Evolutionary conservation across 2,113 vertebrate genomes (phyloP), one percentile per base, ranked within the genome.

Genomic region (Mus pahari): DNA sequence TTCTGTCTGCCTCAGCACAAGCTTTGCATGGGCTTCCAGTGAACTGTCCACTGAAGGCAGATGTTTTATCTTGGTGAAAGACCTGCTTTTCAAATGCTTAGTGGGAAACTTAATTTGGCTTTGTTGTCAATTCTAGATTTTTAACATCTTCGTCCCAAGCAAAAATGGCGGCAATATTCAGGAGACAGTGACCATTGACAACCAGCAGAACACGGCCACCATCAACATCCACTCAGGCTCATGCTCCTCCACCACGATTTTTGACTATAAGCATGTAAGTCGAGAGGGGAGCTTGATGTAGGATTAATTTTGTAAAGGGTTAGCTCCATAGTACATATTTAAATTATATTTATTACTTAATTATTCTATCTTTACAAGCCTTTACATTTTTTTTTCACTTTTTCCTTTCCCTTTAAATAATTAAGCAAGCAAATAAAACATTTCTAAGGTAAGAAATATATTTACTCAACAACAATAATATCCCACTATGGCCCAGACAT

Each of bases 251-350:
- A 98, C 98, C 2, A 98, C 97, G 0, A 89, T 99, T 70, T 98
- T 98, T 97, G 98, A 99, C 95, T 99, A 98, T 64, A 31, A 36
- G 1, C 97, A 58, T 0, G 98, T 98, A 97, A 99, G 98, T 97
- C 87, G 60, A 20, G 93, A 68, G 20, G 31, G 4, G 9, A 68
- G 16, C 60, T 87, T 75, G 53, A 19, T 45, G 28, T n/a, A 50
- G 81, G 60, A 64, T 45, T 14, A 11, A 20, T 26, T 55, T 84
- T 92, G 26, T 86, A 24, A 73, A 79, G 42, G n/a, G 39, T 36
- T 7, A 89, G 26, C 20, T 9, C 28, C 28, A 75, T 70, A 50
- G 31, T 20, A 39, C 9, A 55, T 50, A 86, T 81, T 93, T 89
- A 36, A 78, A 82, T 92, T 91, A 55, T 39, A 94, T 71, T 48